Percentiles rank a stretch among this genome's conserved stretches.
These are phyloP conservation scores for Smithornis capensis DNA, from an alignment of 2,113 vertebrate species.

Conservation along the genomic window DNA sequence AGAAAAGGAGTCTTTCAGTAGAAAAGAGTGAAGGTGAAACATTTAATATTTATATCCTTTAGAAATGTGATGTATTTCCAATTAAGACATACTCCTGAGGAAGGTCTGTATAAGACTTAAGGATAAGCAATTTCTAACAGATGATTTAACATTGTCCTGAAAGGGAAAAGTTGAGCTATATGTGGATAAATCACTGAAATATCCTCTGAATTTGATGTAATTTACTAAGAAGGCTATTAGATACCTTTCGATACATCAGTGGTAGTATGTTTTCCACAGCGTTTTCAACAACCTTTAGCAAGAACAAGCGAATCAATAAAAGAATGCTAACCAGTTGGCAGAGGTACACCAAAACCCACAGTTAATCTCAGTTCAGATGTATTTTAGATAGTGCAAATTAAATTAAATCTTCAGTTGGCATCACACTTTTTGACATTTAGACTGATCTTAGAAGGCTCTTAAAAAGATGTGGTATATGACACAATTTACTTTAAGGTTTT, in stretches of 20 bases:
- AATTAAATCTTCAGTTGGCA: not conserved
- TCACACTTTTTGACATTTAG: not conserved
- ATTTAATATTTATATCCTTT: not conserved
- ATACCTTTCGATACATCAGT: not conserved
- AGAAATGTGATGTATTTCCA: not conserved
- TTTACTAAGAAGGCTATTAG: not conserved
- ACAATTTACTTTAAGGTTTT: not conserved
- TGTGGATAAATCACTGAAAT: not conserved
- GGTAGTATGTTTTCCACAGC: not conserved
- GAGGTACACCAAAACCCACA: not conserved
- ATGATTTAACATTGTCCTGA: not conserved
- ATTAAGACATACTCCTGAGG: not conserved
- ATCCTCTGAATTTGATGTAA: not conserved
- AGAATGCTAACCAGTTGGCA: not conserved
- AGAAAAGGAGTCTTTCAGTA: not conserved
- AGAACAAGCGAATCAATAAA: not conserved
- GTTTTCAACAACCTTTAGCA: not conserved
- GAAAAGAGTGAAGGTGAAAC: not conserved
- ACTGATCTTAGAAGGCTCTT: not conserved
- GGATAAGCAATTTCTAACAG: not conserved
- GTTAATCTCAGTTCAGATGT: not conserved
- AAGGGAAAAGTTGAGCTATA: not conserved
- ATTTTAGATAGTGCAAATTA: not conserved
- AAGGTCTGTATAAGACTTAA: not conserved
- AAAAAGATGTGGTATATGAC: not conserved